These are phyloP conservation scores for Nomada flava DNA, from an alignment of 2,888 invertebrate genomes.

Conservation along the genomic window DNA sequence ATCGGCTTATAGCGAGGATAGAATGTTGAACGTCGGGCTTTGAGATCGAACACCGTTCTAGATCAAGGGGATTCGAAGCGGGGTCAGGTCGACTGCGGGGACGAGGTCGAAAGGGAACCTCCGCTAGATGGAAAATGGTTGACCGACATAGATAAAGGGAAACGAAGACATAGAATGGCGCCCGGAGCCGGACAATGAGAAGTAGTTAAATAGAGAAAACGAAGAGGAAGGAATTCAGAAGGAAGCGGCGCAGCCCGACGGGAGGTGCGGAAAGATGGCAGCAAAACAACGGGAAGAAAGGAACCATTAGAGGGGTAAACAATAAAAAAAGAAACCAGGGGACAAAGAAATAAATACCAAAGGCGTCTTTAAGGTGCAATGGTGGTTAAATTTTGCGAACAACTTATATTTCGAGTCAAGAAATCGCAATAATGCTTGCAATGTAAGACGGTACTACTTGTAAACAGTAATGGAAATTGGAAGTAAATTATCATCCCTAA, in stretches of 20 bases:
- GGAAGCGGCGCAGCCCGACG: background rate
- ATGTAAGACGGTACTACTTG: too few relatives aligned
- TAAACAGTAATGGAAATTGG: background rate
- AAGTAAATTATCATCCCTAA: background rate
- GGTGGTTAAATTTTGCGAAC: background rate
- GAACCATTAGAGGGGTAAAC: background rate
- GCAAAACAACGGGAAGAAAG: background rate
- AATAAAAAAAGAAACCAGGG: background rate
- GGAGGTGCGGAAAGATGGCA: background rate
- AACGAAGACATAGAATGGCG: constrained; percentile 19
- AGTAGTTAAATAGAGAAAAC: constrained; percentile 26
- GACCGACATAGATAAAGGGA: background rate
- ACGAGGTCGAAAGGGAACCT: background rate
- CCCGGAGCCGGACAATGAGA: constrained; percentile 14
- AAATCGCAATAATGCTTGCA: background rate
- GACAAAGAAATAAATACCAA: constrained; percentile 7
- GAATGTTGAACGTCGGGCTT: constrained; percentile 47
- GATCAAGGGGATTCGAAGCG: constrained; percentile 31
- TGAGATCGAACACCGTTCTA: constrained; percentile 57
- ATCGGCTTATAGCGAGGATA: background rate
- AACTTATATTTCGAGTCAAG: background rate
- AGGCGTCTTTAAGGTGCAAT: background rate
- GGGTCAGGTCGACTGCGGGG: too few relatives aligned
- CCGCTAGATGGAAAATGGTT: background rate
- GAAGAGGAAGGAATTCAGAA: constrained; percentile 13